Conservation (phyloP, 2,113 vertebrate genomes). For the Suricata suricatta region DNA sequence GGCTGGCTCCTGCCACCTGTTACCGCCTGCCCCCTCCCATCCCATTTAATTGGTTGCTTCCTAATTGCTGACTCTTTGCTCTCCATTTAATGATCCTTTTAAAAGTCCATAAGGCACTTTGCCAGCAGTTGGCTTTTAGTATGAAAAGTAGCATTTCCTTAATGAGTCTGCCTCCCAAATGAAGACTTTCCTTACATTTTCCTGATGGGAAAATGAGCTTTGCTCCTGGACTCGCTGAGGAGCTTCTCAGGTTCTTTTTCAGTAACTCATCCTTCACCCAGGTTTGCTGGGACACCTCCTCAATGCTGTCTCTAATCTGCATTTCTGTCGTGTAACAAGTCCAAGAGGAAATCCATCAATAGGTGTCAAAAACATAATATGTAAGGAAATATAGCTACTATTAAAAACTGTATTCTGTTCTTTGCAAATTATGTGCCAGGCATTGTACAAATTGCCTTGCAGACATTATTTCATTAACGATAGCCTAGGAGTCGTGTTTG, state of each 20-base stretch:
- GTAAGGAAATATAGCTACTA: neutral
- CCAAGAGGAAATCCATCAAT: neutral
- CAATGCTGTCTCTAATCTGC: neutral
- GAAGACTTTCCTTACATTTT: conserved; percentile 60
- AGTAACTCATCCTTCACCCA: neutral
- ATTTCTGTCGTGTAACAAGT: conserved; percentile 2
- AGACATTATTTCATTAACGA: neutral
- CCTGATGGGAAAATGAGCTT: conserved; percentile 46
- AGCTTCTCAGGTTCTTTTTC: neutral
- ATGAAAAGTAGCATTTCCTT: conserved; percentile 67
- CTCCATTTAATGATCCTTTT: conserved; percentile 37
- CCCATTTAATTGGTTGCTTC: conserved; percentile 60
- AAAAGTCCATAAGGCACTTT: conserved; percentile 42
- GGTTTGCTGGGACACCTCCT: neutral
- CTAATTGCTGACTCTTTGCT: conserved; percentile 63
- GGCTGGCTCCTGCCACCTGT: conserved; percentile 36
- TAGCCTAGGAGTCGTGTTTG: neutral
- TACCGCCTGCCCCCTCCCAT: neutral
- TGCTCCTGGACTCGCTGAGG: neutral
- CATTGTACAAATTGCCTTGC: neutral
- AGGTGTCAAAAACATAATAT: neutral
- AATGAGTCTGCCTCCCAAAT: conserved; percentile 46
- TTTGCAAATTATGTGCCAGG: neutral
- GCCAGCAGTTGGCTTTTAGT: conserved; percentile 65
- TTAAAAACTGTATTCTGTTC: neutral